Conservation (phyloP, 2,797 vertebrate species). For the Periparus ater region DNA sequence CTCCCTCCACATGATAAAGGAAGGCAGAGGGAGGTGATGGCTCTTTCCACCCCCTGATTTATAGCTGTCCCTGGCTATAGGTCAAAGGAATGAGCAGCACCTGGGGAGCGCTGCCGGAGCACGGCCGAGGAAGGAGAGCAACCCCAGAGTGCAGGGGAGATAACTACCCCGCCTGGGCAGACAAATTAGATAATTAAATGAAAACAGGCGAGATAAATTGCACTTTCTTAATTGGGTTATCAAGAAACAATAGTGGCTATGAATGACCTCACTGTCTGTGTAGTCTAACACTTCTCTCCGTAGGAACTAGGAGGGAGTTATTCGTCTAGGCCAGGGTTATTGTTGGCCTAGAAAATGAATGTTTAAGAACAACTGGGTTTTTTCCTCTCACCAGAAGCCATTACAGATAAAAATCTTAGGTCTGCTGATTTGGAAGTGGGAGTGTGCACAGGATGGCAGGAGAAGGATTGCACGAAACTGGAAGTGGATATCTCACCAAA, state of each 20-base stretch:
- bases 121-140: not conserved
- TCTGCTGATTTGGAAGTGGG: constrained; percentile 22
- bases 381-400: constrained; percentile 39
- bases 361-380: constrained; percentile 32
- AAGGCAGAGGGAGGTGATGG: not conserved
- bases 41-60: constrained; percentile 41
- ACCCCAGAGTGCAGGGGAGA: not conserved
- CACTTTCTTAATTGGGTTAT: constrained; percentile 78
- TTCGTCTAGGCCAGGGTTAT: constrained; percentile 66
- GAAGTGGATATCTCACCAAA: not conserved
- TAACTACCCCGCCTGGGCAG: constrained; percentile 49
- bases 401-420: constrained; percentile 55
- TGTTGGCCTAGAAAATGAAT: constrained; percentile 69
- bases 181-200: constrained; percentile 78
- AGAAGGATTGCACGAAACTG: not conserved
- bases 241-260: constrained; percentile 69
- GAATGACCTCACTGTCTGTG: constrained; percentile 76
- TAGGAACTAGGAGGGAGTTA: constrained; percentile 63
- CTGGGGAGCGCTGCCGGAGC: constrained; percentile 34
- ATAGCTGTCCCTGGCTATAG: constrained; percentile 7
- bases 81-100: constrained; percentile 56
- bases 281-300: constrained; percentile 58
- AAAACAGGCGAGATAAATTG: constrained; percentile 75
- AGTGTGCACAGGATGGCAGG: not conserved
- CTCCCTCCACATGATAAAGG: not conserved